phyloP scores from a whole-genome alignment of 2,797 vertebrate species.

The Platalea minor region DNA sequence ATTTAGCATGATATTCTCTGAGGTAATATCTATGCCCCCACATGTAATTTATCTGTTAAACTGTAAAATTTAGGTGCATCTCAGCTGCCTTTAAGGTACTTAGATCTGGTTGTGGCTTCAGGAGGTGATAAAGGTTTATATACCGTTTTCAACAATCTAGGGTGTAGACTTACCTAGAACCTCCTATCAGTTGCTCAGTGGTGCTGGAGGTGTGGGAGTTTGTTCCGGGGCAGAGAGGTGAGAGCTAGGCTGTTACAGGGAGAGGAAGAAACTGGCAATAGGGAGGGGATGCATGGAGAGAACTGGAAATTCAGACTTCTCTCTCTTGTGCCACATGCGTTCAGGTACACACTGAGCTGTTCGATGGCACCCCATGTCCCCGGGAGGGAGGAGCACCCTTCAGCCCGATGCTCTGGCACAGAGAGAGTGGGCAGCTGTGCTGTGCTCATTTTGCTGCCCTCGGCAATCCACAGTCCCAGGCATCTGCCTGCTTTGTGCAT shows the following conservation, averaged over 20 bases:
- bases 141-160: background rate
- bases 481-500: background rate
- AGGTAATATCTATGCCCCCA: background rate
- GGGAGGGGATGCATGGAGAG: background rate
- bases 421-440: background rate
- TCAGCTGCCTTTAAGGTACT: background rate
- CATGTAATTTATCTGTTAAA: accelerated
- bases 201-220: background rate
- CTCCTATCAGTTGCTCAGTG: background rate
- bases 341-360: accelerated
- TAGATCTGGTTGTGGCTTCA: background rate
- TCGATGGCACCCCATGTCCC: accelerated
- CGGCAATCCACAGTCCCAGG: background rate
- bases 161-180: background rate
- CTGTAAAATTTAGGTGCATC: background rate
- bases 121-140: background rate
- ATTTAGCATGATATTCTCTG: background rate
- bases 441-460: background rate
- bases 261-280: background rate
- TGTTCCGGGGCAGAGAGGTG: background rate
- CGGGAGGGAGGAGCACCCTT: background rate
- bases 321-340: accelerated
- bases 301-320: background rate
- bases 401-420: background rate
- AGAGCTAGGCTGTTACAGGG: background rate